Conservation (phyloP, 2,888 invertebrate species). For the Arctia plantaginis region DNA sequence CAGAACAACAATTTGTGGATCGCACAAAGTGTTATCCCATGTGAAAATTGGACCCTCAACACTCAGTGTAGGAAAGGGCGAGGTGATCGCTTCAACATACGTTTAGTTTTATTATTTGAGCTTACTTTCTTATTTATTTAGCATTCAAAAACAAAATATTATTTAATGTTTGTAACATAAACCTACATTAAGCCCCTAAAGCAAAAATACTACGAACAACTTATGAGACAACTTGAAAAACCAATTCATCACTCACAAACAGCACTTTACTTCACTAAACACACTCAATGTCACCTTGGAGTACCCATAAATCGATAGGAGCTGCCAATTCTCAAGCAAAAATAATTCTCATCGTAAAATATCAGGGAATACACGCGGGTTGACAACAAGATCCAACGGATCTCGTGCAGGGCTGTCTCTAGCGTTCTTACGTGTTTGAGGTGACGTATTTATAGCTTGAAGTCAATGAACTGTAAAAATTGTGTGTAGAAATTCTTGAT, state of each 20-base stretch:
- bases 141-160: not conserved
- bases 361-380: conserved; percentile 51
- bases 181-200: not conserved
- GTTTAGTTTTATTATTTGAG: too few species aligned
- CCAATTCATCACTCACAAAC: conserved; percentile 21
- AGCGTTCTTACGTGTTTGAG: not conserved
- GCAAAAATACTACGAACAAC: not conserved
- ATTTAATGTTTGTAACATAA: not conserved
- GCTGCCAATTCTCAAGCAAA: conserved; percentile 53
- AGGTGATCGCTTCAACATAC: too few species aligned
- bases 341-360: conserved; percentile 56
- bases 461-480: not conserved
- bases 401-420: conserved; percentile 27
- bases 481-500: too few species aligned
- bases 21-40: too few species aligned
- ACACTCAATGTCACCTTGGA: conserved; percentile 30
- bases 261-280: conserved; percentile 21
- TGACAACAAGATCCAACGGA: conserved; percentile 52
- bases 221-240: conserved; percentile 13
- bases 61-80: too few species aligned
- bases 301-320: conserved; percentile 34
- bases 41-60: too few species aligned
- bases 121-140: not conserved
- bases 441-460: conserved; percentile 5
- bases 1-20: too few species aligned